Evolutionary conservation across 2,113 vertebrate species (phyloP).

Genomic region (Grus americana): DNA sequence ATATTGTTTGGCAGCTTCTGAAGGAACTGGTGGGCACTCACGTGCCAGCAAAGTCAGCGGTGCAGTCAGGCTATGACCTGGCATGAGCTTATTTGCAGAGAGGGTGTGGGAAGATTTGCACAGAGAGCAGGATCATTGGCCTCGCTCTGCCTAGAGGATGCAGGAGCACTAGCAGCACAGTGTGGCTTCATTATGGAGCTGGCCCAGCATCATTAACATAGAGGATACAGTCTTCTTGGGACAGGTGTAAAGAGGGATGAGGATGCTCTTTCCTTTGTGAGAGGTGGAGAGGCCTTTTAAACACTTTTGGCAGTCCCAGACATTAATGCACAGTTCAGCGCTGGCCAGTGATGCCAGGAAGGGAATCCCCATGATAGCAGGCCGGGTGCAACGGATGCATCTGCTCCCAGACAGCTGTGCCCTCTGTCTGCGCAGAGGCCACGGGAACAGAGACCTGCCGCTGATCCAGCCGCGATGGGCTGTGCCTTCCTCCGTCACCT

Average conservation of each 20-base stretch:
- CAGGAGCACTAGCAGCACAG: neutral
- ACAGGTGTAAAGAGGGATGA: neutral
- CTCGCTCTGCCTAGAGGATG: neutral
- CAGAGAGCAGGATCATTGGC: neutral
- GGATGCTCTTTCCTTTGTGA: neutral
- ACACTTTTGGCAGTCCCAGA: neutral
- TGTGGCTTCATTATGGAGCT: neutral
- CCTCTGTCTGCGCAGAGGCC: neutral
- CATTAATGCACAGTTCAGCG: neutral
- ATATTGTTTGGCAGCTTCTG: neutral
- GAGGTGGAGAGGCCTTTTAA: neutral
- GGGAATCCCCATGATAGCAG: neutral
- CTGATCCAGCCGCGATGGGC: neutral
- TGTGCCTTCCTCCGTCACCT: neutral
- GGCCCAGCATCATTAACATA: neutral
- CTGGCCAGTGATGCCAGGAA: neutral
- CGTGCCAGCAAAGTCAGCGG: neutral
- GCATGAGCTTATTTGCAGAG: neutral
- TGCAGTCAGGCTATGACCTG: slow-evolving; percentile 8
- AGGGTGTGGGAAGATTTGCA: neutral
- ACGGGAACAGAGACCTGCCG: neutral
- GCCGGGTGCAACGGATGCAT: neutral
- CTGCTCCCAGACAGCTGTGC: neutral
- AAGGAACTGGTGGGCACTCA: neutral
- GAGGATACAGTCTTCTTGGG: slow-evolving; percentile 15